Evolutionary conservation across 2,888 invertebrate genomes (phyloP), one percentile per base, ranked within the genome.

Genomic region (Zhuqinia jingwanae): DNA sequence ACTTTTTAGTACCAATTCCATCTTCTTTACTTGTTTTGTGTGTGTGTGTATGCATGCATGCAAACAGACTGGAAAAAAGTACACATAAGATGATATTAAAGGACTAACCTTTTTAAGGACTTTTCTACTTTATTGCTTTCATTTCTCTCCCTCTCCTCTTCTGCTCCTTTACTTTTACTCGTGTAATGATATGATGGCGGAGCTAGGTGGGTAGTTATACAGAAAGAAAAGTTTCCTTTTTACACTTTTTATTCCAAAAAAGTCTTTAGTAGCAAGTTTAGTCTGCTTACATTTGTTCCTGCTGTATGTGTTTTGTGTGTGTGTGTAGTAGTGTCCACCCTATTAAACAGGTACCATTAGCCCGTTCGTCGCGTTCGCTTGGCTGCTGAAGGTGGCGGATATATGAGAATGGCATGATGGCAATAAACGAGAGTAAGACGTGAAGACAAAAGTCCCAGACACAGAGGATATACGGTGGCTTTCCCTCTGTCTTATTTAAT

Each of bases 31-130:
- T 65, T n/a, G n/a, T n/a, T n/a, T n/a, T n/a, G n/a, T n/a, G n/a
- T n/a, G n/a, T n/a, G n/a, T n/a, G n/a, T n/a, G n/a, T n/a, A n/a
- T n/a, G n/a, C n/a, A n/a, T 65, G 36, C 65, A 65, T 65, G 25
- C 65, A 20, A 36, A 65, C 65, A 65, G 65, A 65, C 65, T 65
- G 36, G 1, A 11, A n/a, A n/a, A n/a, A n/a, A 20, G 20, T 11
- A 65, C 65, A 36, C 13, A n/a, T n/a, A 47, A 79, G 65, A 65
- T 60, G 60, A 79, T 79, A 79, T 79, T 79, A 79, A 79, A 79
- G 50, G 63, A 79, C 65, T 79, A 65, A 79, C 63, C 65, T 63
- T 79, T 79, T n/a, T 60, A 65, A 79, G 65, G 78, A 79, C 50
- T 79, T 79, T n/a, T 79, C 60, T 22, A 73, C 78, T 63, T 65